These are phyloP conservation scores for Styela plicata DNA, from an alignment of 23 tunicate species.

Conservation along the genomic window DNA sequence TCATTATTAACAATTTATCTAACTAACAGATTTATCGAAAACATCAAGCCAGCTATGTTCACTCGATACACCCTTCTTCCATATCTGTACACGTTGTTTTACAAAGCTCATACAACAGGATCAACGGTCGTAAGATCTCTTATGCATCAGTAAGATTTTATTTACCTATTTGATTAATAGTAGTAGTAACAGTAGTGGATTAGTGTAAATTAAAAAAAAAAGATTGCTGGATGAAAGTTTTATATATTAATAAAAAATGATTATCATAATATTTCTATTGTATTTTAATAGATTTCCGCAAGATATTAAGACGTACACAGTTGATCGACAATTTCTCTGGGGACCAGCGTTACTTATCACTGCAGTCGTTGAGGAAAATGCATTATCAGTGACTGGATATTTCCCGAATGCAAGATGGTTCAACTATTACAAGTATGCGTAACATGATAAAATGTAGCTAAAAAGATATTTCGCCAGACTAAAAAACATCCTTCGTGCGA, in stretches of 20 bases:
- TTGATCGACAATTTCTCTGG: constrained; percentile 65
- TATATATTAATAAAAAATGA: no score
- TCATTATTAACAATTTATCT: background rate
- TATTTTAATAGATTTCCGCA: constrained; percentile 70
- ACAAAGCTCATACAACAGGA: constrained; percentile 65
- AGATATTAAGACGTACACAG: constrained; percentile 66
- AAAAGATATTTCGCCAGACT: no score
- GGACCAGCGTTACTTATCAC: constrained; percentile 61
- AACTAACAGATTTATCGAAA: constrained; percentile 49
- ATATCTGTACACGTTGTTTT: constrained; percentile 76
- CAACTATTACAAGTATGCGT: constrained; percentile 58
- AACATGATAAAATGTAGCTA: no score
- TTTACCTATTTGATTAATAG: no score
- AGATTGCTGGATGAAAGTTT: no score
- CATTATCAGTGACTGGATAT: constrained; percentile 59
- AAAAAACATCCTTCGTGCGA: background rate
- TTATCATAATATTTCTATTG: no score
- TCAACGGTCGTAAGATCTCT: constrained; percentile 68
- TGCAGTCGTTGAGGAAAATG: constrained; percentile 62
- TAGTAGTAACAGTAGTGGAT: no score
- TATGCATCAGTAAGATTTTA: constrained; percentile 80
- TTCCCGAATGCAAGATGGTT: constrained; percentile 83
- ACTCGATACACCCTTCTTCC: constrained; percentile 69
- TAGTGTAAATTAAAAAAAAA: no score
- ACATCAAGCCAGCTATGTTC: constrained; percentile 38